A percentile compares a stretch with the other conserved stretches of the same genome.
phyloP scores from a whole-genome alignment of 2,888 invertebrate species.

The Hyalella azteca region DNA sequence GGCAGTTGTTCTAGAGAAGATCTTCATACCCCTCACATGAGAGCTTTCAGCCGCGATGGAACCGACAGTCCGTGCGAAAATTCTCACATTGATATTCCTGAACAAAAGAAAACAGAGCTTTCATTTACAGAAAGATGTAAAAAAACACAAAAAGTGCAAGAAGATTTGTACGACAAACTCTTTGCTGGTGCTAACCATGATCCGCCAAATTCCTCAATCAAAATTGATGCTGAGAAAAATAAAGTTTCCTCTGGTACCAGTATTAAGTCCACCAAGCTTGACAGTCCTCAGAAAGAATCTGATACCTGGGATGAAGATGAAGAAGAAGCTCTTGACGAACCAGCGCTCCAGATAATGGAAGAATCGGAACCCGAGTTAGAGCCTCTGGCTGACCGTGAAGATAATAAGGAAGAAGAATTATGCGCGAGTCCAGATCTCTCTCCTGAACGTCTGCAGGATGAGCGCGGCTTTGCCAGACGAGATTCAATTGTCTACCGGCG shows the following conservation, averaged over 20 bases:
- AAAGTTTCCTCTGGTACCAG: neutral
- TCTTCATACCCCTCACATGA: constrained; percentile 7
- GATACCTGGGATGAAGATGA: constrained; percentile 28
- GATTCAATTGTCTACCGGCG: constrained; percentile 32
- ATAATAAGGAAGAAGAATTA: constrained; percentile 34
- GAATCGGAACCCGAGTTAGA: constrained; percentile 26
- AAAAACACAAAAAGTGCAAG: constrained; percentile 33
- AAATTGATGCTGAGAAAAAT: neutral
- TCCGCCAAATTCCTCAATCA: neutral
- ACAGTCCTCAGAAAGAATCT: constrained; percentile 16
- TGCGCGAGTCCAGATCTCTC: constrained; percentile 26
- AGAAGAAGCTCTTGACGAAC: constrained; percentile 33
- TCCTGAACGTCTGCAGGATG: constrained; percentile 19
- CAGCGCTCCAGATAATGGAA: constrained; percentile 25
- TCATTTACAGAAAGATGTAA: neutral
- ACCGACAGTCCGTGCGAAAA: constrained; percentile 4
- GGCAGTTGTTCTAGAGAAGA: constrained; percentile 11
- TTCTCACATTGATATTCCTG: neutral
- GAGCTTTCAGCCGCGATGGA: neutral
- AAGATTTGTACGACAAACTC: constrained; percentile 25
- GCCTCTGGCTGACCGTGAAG: constrained; percentile 15
- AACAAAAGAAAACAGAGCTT: neutral
- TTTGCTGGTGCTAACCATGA: neutral
- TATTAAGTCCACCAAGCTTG: neutral
- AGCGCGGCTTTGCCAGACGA: constrained; percentile 26